Percentiles rank a stretch among this genome's conserved stretches.
Evolutionary conservation across 1,140 invertebrate species (phyloP).

Genomic region (Physella acuta): DNA sequence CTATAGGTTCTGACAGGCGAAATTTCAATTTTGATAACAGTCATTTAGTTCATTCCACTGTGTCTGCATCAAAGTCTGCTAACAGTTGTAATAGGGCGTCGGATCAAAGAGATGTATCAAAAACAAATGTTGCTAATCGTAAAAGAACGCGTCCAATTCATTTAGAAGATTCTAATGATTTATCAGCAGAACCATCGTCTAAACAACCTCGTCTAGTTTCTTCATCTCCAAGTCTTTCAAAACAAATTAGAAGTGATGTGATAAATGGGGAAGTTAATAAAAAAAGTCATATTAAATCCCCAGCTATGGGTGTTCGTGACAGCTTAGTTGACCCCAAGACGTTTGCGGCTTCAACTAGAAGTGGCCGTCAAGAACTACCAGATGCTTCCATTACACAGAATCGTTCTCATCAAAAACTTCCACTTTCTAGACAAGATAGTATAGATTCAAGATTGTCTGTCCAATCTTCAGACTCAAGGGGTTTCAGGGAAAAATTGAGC

Average conservation of each 20-base stretch:
- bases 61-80: conserved; percentile 28
- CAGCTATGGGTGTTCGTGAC: conserved; percentile 3
- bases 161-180: conserved; percentile 15
- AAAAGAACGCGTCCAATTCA: conserved; percentile 37
- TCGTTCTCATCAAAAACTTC: conserved; percentile 11
- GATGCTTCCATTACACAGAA: conserved; percentile 3
- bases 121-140: conserved; percentile 49
- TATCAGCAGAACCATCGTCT: conserved; percentile 5
- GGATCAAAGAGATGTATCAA: conserved; percentile 43
- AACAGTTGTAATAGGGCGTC: conserved; percentile 28
- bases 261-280: conserved; percentile 30
- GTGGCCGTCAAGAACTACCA: background rate
- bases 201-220: conserved; percentile 24
- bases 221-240: conserved; percentile 34
- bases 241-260: conserved; percentile 23
- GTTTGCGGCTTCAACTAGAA: conserved; percentile 9
- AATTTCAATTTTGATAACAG: conserved; percentile 28
- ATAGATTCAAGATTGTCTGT: conserved; percentile 22
- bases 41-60: conserved; percentile 38
- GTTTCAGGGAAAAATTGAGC: conserved; percentile 52
- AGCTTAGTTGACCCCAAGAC: background rate
- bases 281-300: conserved; percentile 24
- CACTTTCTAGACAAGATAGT: conserved; percentile 23
- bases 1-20: conserved; percentile 4
- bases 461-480: conserved; percentile 15